These are phyloP conservation scores for Amorpha juglandis DNA, from an alignment of 2,888 invertebrate species.

Conservation along the genomic window DNA sequence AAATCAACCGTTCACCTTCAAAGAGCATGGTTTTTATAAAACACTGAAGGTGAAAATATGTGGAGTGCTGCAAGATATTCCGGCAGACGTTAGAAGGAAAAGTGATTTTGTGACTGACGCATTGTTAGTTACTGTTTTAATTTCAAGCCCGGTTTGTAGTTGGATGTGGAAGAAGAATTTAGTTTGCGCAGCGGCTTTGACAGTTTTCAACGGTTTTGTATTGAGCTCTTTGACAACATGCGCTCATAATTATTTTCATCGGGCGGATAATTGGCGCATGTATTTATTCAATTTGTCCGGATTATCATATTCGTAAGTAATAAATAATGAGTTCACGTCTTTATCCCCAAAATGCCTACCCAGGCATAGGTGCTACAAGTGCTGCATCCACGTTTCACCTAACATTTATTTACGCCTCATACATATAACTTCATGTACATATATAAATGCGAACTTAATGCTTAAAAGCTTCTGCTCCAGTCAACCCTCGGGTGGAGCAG, in stretches of 20 bases:
- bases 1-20: constrained; percentile 89
- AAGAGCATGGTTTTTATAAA: constrained; percentile 90
- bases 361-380: too few relatives aligned
- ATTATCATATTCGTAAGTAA: constrained; percentile 86
- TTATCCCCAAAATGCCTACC: too few relatives aligned
- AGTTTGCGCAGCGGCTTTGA: constrained; percentile 54
- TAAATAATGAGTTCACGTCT: too few relatives aligned
- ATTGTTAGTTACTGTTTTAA: constrained; percentile 53
- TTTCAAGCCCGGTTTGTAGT: constrained; percentile 57
- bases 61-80: constrained; percentile 82
- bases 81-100: constrained; percentile 56
- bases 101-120: constrained; percentile 65
- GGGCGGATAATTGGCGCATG: constrained; percentile 91
- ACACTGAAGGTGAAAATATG: constrained; percentile 87
- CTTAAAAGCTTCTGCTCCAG: too few relatives aligned
- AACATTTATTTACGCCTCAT: too few relatives aligned
- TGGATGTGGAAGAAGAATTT: constrained; percentile 60
- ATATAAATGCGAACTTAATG: too few relatives aligned
- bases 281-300: constrained; percentile 89
- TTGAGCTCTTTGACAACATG: constrained; percentile 78
- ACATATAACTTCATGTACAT: too few relatives aligned
- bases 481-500: too few relatives aligned
- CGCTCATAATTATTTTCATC: constrained; percentile 93
- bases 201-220: constrained; percentile 52
- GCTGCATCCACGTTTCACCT: too few relatives aligned